phyloP scores from a whole-genome alignment of 2,113 vertebrate genomes.

The Spea multiplicata region DNA sequence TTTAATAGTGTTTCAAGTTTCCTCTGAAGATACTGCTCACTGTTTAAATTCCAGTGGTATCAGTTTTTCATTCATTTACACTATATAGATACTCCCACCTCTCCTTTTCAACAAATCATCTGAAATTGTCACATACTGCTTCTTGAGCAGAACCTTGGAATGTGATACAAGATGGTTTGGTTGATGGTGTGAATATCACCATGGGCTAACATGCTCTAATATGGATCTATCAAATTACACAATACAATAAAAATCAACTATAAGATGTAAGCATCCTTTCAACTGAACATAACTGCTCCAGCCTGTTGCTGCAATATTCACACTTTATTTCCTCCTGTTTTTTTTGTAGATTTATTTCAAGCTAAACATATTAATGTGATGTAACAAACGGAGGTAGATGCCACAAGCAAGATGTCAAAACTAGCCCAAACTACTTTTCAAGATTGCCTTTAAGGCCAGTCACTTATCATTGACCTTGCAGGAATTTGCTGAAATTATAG shows the following conservation, averaged over 20 bases:
- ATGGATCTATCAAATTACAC: slow-evolving; percentile 22
- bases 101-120: neutral
- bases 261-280: neutral
- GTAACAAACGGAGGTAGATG: neutral
- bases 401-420: slow-evolving; percentile 19
- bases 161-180: slow-evolving; percentile 16
- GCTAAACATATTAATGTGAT: neutral
- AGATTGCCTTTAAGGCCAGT: slow-evolving; percentile 3
- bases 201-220: slow-evolving; percentile 24
- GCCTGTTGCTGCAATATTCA: fast-evolving
- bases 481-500: neutral
- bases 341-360: neutral
- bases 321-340: neutral
- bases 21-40: neutral
- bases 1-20: neutral
- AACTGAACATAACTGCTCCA: slow-evolving; percentile 29
- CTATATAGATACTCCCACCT: neutral
- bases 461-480: slow-evolving; percentile 5
- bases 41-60: neutral
- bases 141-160: slow-evolving; percentile 9
- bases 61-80: neutral
- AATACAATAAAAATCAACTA: slow-evolving; percentile 14
- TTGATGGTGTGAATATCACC: slow-evolving; percentile 31
- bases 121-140: neutral
- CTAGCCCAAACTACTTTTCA: slow-evolving; percentile 18